phyloP scores from a whole-genome alignment of 2,113 vertebrate species.

The Notiomystis cincta region DNA sequence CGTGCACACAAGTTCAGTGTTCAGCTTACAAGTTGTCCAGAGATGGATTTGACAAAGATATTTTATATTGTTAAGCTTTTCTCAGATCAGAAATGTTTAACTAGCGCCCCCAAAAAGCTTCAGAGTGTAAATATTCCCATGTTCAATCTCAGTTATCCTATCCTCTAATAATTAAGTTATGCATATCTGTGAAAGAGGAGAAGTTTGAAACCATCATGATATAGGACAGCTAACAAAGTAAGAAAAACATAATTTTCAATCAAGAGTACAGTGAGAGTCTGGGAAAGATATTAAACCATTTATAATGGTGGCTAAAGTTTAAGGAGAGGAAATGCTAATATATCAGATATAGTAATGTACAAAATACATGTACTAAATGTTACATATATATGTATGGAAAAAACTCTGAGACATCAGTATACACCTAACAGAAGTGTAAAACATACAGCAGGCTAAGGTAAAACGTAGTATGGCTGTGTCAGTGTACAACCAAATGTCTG shows the following conservation, averaged over 20 bases:
- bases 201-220: neutral
- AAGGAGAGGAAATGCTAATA: neutral
- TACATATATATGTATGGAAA: neutral
- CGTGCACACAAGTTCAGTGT: neutral
- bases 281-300: neutral
- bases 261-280: neutral
- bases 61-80: neutral
- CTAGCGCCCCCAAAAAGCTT: neutral
- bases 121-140: neutral
- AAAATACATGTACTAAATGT: neutral
- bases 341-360: neutral
- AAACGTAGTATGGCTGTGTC: neutral
- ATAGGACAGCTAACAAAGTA: neutral
- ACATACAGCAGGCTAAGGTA: neutral
- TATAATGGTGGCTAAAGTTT: neutral
- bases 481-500: neutral
- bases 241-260: neutral
- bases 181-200: neutral
- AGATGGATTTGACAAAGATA: neutral
- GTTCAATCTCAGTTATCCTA: neutral
- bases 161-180: neutral
- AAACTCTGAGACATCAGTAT: neutral
- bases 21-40: neutral
- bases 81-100: neutral
- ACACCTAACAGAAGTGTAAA: neutral